Evolutionary conservation across 2,113 vertebrate genomes (phyloP), one percentile per base, ranked within the genome.

Genomic region (Nothoprocta perdicaria): DNA sequence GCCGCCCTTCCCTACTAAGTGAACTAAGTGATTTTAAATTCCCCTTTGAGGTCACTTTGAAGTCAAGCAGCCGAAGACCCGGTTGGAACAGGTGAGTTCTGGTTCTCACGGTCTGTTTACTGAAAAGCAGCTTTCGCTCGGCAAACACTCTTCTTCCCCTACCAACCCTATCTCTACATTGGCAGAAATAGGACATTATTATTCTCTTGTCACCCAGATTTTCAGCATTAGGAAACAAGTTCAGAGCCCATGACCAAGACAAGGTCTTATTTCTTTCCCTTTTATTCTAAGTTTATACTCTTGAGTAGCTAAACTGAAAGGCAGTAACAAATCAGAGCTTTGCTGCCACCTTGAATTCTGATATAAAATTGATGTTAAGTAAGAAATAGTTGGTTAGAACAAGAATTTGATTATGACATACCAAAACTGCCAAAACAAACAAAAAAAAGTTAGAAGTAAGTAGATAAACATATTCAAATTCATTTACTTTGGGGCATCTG

Each of bases 21-120:
- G 53, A 48, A 19, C 65, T 10, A 50, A 73, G 53, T 41, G 46
- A 40, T 87, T 95, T 91, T n/a, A 58, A 62, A 84, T 92, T 86
- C 89, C 78, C 85, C 86, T 93, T 61, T 55, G 80, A 94, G 89
- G 94, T 94, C 92, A 95, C 73, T 94, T 91, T 85, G 92, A 95
- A 94, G 92, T 86, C 91, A 93, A 88, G 89, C 61, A 86, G 85
- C 87, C 75, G 83, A 88, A 89, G 57, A 73, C 80, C 92, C 0
- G 4, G 95, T 95, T 96, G 57, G 38, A 92, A 76, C 95, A 94
- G 94, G 96, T 91, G 85, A 40, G 62, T 93, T 94, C 96, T 90
- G 82, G 95, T 94, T 96, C 83, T 86, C 79, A 48, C 68, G 26
- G 87, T 52, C 7, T 85, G 84, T 95, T 87, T 86, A 79, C 85